Evolutionary conservation across 1,140 invertebrate genomes (phyloP).

Genomic region (Drosophila busckii): DNA sequence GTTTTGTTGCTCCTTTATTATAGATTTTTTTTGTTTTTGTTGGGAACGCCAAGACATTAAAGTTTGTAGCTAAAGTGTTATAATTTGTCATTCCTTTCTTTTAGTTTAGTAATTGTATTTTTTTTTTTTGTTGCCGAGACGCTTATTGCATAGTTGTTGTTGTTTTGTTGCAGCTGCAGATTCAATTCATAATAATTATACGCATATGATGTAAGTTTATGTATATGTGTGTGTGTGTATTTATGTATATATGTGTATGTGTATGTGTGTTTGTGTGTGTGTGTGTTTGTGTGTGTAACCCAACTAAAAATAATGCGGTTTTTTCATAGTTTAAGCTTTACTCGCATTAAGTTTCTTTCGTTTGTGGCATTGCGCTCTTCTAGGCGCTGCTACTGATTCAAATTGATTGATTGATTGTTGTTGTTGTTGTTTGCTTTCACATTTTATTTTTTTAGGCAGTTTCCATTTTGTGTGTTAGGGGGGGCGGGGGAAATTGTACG

Average conservation of each 20-base stretch:
- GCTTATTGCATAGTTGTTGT: conserved; percentile 12
- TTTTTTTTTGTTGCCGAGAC: conserved; percentile 7
- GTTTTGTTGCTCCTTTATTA: conserved; percentile 1
- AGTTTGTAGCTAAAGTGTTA: too few species aligned
- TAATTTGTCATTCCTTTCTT: too few species aligned
- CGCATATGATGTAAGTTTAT: conserved; percentile 15
- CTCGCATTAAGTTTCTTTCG: conserved; percentile 10
- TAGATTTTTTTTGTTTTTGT: conserved; percentile 23
- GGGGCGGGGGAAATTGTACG: too few species aligned
- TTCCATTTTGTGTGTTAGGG: too few species aligned
- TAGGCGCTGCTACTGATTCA: background rate
- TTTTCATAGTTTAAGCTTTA: conserved; percentile 11
- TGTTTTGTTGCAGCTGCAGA: conserved; percentile 20
- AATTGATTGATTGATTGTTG: too few species aligned
- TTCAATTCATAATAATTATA: conserved; percentile 23
- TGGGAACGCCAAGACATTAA: too few species aligned
- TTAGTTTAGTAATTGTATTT: conserved; percentile 13
- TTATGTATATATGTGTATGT: background rate
- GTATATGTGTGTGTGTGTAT: background rate
- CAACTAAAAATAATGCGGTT: conserved; percentile 23
- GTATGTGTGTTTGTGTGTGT: conserved; percentile 1
- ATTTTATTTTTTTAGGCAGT: too few species aligned
- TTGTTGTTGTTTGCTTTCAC: too few species aligned
- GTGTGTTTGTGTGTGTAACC: conserved; percentile 12
- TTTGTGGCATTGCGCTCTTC: conserved; percentile 10